phyloP scores from a whole-genome alignment of 2,888 invertebrate genomes.

The Sialis lutaria region DNA sequence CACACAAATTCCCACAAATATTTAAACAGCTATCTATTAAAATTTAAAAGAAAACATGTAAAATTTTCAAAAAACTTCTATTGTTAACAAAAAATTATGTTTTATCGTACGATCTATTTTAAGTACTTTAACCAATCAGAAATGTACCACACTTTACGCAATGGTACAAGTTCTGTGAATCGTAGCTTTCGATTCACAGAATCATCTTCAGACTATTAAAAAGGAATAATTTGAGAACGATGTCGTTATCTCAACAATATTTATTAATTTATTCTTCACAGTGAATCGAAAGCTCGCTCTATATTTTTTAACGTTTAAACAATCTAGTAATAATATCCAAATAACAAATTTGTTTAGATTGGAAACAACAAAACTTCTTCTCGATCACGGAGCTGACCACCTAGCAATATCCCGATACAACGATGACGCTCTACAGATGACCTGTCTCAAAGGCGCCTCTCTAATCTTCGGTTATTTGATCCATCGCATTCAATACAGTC shows the following conservation, averaged over 20 bases:
- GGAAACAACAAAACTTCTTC: slow-evolving; percentile 65
- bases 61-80: too few species aligned
- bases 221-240: too few species aligned
- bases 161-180: neutral
- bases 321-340: neutral
- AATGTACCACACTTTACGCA: neutral
- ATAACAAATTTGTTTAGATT: slow-evolving; percentile 26
- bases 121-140: too few species aligned
- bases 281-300: neutral
- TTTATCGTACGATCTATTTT: neutral
- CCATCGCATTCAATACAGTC: slow-evolving; percentile 38
- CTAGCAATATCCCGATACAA: slow-evolving; percentile 59
- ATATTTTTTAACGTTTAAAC: neutral
- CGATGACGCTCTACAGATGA: slow-evolving; percentile 78
- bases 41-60: too few species aligned
- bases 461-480: slow-evolving; percentile 55
- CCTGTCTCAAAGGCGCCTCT: slow-evolving; percentile 62
- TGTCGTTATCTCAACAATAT: neutral
- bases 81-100: too few species aligned
- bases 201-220: too few species aligned
- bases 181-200: too few species aligned
- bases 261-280: too few species aligned
- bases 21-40: too few species aligned
- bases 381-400: slow-evolving; percentile 67
- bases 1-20: too few species aligned